Base-by-base conservation (phyloP, 2,888 invertebrate species). In the Aphidius colemani region DNA sequence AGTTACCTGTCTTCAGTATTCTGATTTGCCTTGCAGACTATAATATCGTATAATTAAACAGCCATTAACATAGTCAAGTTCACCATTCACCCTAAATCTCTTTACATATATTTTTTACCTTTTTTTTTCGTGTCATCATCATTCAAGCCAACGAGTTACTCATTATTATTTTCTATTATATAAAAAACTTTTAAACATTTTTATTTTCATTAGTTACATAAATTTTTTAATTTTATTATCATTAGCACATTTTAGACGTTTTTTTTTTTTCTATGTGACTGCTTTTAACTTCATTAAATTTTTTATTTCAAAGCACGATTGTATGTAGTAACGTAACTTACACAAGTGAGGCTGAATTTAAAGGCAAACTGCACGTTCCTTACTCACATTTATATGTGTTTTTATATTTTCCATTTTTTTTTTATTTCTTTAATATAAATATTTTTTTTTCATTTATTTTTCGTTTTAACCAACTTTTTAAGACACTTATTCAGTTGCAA, bases 21-120 rank as follows among this genome's bases (percentile, higher is more conserved):
- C 70, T 71, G 75, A 78, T 79, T 77, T 74, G 74, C 74, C 76
- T 75, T 71, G 72, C 72, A 71, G 74, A 74, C 68, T 74, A 69
- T 68, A 56, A 64, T 67, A 68, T 63, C 64, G 75, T 73, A 70
- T 75, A 75, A 78, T 75, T 74, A 74, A 75, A 69, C 69, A 65
- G 67, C 70, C 73, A 72, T 76, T 75, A 73, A 73, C 72, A 70
- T 73, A 69, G 59, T 49, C 45, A 53, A 51, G 40, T 57, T 30
- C 13, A 58, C 57, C 30, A 51, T 57, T 57, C 30, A 49, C 57
- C 56, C 43, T 11, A 7, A 18, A 39, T 61, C 30, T 46, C 10
- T 53, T 48, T 40, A 30, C 58, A 49, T 58, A 46, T 51, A 51
- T 58, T 30, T 46, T 39, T n/a, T 53, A 18, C 9, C 6, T 50